phyloP scores from a whole-genome alignment of 2,113 vertebrate species.

The Thalassarche chlororhynchos region DNA sequence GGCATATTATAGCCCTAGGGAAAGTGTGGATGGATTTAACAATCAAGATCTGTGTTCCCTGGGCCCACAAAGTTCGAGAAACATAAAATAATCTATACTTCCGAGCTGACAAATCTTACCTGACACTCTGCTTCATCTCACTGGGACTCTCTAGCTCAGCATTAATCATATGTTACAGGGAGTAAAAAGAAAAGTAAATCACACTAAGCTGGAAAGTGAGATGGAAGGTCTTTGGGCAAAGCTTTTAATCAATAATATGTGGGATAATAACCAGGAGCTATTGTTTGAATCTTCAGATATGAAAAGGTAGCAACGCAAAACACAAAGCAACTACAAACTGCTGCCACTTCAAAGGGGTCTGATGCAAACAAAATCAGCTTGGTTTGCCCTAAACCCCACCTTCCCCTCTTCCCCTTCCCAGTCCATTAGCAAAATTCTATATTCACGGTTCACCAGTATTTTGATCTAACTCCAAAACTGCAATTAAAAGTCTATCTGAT shows the following conservation, averaged over 20 bases:
- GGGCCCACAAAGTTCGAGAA: constrained; percentile 89
- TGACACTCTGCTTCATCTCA: constrained; percentile 86
- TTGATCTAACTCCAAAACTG: constrained; percentile 40
- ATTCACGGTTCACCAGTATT: neutral
- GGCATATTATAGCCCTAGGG: constrained; percentile 87
- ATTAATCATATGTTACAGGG: constrained; percentile 90
- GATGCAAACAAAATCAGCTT: neutral
- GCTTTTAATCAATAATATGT: constrained; percentile 89
- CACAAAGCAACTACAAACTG: constrained; percentile 50
- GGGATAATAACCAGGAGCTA: constrained; percentile 81
- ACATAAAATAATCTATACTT: constrained; percentile 95
- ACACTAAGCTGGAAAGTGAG: constrained; percentile 84
- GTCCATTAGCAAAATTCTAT: constrained; percentile 4
- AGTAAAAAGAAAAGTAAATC: constrained; percentile 85
- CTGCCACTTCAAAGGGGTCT: neutral
- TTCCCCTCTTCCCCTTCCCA: neutral
- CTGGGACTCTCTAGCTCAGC: constrained; percentile 84
- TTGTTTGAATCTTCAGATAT: constrained; percentile 81
- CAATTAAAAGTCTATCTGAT: constrained; percentile 23
- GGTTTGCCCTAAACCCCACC: neutral
- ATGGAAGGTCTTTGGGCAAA: constrained; percentile 85
- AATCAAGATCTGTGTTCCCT: constrained; percentile 84
- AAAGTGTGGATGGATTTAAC: constrained; percentile 89
- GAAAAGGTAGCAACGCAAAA: constrained; percentile 65
- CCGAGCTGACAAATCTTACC: constrained; percentile 90